Conservation (phyloP, 1,140 invertebrate species). For the Micrasema longulum region DNA sequence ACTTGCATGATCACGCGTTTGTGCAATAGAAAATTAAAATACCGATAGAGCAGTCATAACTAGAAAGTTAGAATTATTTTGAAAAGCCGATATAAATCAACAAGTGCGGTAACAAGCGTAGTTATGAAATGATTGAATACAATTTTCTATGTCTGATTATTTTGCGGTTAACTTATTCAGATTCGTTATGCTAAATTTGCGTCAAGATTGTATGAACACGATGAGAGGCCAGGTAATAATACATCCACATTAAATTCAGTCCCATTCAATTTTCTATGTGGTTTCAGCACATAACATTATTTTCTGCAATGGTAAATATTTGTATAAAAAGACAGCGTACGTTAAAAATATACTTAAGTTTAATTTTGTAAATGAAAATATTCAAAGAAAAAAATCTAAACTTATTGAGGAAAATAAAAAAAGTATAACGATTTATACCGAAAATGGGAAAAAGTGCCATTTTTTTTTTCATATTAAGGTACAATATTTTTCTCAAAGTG, state of each 20-base stretch:
- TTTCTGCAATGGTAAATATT: no score
- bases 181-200: slow-evolving; percentile 32
- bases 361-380: no score
- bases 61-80: slow-evolving; percentile 21
- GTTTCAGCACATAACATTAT: no score
- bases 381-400: no score
- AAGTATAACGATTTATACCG: no score
- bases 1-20: slow-evolving; percentile 1
- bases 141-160: slow-evolving; percentile 27
- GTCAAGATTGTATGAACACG: slow-evolving; percentile 7
- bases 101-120: slow-evolving; percentile 14
- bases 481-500: no score
- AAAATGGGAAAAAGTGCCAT: no score
- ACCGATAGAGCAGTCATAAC: slow-evolving; percentile 18
- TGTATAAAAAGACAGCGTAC: no score
- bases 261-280: no score
- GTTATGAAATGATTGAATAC: slow-evolving; percentile 31
- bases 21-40: slow-evolving; percentile 16
- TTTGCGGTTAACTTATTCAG: slow-evolving; percentile 18
- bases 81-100: slow-evolving; percentile 20
- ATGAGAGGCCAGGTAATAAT: slow-evolving; percentile 20
- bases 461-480: no score
- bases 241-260: slow-evolving; percentile 5
- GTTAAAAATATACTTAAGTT: no score
- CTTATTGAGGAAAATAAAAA: no score